Evolutionary conservation across 2,797 vertebrate species (phyloP), one percentile per base, ranked within the genome.

Genomic region (Melanogrammus aeglefinus): DNA sequence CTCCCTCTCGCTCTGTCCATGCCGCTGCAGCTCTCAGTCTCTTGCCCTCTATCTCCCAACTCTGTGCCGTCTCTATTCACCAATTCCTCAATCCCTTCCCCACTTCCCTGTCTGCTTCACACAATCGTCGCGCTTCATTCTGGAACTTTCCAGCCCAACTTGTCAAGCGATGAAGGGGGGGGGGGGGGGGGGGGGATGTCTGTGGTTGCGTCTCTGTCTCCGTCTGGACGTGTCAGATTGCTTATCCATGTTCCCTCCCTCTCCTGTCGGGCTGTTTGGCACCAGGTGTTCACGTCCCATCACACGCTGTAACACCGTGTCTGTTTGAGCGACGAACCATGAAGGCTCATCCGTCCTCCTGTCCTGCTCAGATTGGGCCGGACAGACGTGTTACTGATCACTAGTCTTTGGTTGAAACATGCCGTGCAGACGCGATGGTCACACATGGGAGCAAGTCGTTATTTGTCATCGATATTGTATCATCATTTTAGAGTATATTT

Each of bases 51-150:
- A n/a, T 66, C 63, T 69, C 63, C 63, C n/a, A 69, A 24, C 63
- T 81, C 82, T 1, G 75, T 70, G 75, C 83, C 79, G 78, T 90
- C 86, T 78, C 86, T 78, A 82, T 87, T 88, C 88, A 84, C 90
- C 36, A 41, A 69, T 69, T 69, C 70, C 36, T 77, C 36, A 77
- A 77, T 71, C 76, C 71, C n/a, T 18, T 47, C 27, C 31, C 21
- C 63, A 27, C 63, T 10, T 33, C 21, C 36, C 63, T 33, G 73
- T 71, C 73, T 71, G 57, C 29, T 87, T 84, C 79, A 12, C 76
- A 72, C 41, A 24, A 27, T 27, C 36, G 5, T 41, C 51, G 80
- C 88, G 85, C 76, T 82, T 84, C 78, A 75, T 74, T 47, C 66
- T 35, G 29, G 33, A 35, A 31, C 44, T 66, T 66, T 66, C 33